Evolutionary conservation across 2,888 invertebrate genomes (phyloP), one percentile per base, ranked within the genome.

Genomic region (Euproctis similis): DNA sequence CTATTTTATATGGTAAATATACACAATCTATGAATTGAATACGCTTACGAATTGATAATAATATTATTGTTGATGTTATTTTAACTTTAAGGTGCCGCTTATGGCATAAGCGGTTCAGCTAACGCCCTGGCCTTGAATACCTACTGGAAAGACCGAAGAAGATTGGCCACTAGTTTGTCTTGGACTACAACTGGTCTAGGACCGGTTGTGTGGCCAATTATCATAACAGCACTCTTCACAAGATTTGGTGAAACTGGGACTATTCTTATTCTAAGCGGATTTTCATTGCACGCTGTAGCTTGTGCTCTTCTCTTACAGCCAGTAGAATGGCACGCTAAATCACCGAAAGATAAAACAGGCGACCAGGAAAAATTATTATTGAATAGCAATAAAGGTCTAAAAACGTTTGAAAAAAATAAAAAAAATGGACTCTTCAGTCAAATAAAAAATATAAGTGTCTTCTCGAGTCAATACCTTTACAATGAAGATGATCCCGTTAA

Each of bases 121-220:
- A 90, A 90, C 47, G 88, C 90, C 7, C 62, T 92, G 39, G 92
- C 92, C 2, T 67, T 92, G 33, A 92, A 92, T 53, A 91, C 91
- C 2, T 92, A 90, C 61, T 92, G 92, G 78, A 89, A 88, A 59
- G 82, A 88, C 28, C 87, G 88, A 59, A 84, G 92, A 61, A 84
- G 91, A 56, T 73, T 90, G 20, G 92, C 92, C 1, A 90, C 91
- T 0, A 90, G 92, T 0, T 73, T 90, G 29, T 89, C 90, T 42
- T 91, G 91, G 86, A 90, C 90, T 1, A 87, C 89, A 0, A 91
- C 91, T 2, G 92, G 90, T 0, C 58, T 92, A 12, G 92, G 92
- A 0, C 91, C 92, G 1, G 90, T 92, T 20, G 53, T 91, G 27
- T 88, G 91, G 86, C 92, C 92, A 2, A 87, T 90, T 48, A 75